Percentiles rank a stretch among this genome's conserved stretches.
Evolutionary conservation across 2,888 invertebrate species (phyloP).

Genomic region (Litoditis marina): DNA sequence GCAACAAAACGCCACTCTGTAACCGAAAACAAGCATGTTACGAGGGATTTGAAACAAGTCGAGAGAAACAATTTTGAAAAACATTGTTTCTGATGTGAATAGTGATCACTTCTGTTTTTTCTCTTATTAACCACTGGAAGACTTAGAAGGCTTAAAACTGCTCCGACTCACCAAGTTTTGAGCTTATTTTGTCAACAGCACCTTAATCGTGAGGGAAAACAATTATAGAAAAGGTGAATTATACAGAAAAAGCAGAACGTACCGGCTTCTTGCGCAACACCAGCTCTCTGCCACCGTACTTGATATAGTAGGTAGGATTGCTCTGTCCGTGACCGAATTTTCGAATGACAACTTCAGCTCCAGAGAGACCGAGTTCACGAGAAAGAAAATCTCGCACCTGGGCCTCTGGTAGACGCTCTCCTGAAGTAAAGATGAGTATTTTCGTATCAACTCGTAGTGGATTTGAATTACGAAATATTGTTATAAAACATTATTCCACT

Average conservation of each 20-base stretch:
- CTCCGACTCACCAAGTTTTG: too few species aligned
- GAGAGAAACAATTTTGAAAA: not conserved
- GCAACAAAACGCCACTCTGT: slow-evolving; percentile 64
- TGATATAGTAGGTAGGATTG: slow-evolving; percentile 65
- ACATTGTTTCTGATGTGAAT: too few species aligned
- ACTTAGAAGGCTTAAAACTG: too few species aligned
- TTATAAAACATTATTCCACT: too few species aligned
- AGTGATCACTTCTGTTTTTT: too few species aligned
- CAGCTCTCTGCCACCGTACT: slow-evolving; percentile 61
- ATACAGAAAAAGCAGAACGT: not conserved
- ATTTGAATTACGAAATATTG: slow-evolving; percentile 12
- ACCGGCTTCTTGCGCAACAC: slow-evolving; percentile 66
- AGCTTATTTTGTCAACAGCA: too few species aligned
- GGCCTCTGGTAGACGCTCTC: slow-evolving; percentile 31
- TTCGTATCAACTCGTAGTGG: too few species aligned
- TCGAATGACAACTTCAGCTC: slow-evolving; percentile 21
- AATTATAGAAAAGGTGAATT: not conserved
- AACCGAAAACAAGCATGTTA: slow-evolving; percentile 25
- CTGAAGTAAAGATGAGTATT: slow-evolving; percentile 14
- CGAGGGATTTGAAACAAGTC: not conserved
- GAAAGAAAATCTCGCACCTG: slow-evolving; percentile 21
- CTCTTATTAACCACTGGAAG: too few species aligned
- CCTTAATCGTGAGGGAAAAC: too few species aligned
- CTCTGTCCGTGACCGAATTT: slow-evolving; percentile 64
- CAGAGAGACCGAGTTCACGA: slow-evolving; percentile 6